A percentile compares a stretch with the other conserved stretches of the same genome.
These are phyloP conservation scores for Leptopilina clavipes DNA, from an alignment of 1,140 invertebrate genomes.

Conservation along the genomic window DNA sequence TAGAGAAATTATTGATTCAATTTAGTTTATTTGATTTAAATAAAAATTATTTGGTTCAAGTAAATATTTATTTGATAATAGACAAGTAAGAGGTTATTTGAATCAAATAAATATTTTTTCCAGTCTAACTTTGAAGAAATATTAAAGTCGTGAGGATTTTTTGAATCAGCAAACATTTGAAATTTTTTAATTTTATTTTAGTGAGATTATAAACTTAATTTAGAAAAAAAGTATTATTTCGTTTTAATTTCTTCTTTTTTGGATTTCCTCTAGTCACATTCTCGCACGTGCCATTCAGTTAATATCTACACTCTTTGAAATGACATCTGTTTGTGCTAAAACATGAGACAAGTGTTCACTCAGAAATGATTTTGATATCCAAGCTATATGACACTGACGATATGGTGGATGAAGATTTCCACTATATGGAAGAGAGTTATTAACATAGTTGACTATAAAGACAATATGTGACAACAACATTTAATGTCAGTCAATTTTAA, in stretches of 20 bases:
- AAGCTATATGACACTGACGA: neutral
- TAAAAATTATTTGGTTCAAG: too few species aligned
- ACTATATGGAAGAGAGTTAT: neutral
- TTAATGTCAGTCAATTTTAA: neutral
- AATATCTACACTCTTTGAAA: neutral
- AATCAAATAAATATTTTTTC: too few species aligned
- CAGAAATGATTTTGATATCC: neutral
- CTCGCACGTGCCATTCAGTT: constrained; percentile 9
- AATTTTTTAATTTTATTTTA: too few species aligned
- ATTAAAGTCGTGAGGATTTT: too few species aligned
- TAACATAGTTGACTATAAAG: neutral
- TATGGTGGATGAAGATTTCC: constrained; percentile 10
- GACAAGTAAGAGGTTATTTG: too few species aligned
- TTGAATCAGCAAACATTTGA: too few species aligned
- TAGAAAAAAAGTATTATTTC: too few species aligned
- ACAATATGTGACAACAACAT: neutral
- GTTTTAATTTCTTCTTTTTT: neutral
- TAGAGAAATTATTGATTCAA: too few species aligned
- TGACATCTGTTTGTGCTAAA: constrained; percentile 14
- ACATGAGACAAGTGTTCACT: constrained; percentile 14
- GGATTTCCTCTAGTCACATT: neutral
- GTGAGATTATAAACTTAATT: too few species aligned
- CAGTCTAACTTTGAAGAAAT: too few species aligned
- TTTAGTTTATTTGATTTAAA: too few species aligned
- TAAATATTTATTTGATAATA: too few species aligned